These are phyloP conservation scores for Coleophora flavipennella DNA, from an alignment of 2,888 invertebrate species.

Conservation along the genomic window DNA sequence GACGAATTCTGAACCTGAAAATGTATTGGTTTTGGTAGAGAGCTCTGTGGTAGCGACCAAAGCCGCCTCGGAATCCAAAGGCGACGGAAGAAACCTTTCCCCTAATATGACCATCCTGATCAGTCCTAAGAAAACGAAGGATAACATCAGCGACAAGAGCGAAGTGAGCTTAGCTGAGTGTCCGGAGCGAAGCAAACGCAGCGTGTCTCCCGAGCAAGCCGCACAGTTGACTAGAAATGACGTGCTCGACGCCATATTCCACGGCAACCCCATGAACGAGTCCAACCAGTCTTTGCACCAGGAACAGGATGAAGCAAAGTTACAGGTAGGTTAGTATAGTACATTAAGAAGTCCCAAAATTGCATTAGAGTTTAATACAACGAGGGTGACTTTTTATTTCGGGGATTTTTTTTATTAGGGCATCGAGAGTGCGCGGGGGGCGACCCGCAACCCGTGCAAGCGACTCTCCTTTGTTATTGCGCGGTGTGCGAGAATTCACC, in stretches of 20 bases:
- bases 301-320: slow-evolving; percentile 23
- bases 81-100: slow-evolving; percentile 14
- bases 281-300: slow-evolving; percentile 25
- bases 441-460: too few species aligned
- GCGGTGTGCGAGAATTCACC: too few species aligned
- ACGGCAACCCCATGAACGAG: slow-evolving; percentile 22
- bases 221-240: slow-evolving; percentile 28
- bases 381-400: too few species aligned
- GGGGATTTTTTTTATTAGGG: too few species aligned
- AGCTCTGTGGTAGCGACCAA: slow-evolving; percentile 21
- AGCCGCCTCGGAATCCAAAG: slow-evolving; percentile 10
- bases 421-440: too few species aligned
- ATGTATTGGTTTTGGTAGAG: slow-evolving; percentile 33
- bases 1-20: slow-evolving; percentile 20
- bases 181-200: slow-evolving; percentile 4
- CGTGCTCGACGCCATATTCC: slow-evolving; percentile 33
- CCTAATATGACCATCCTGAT: slow-evolving; percentile 38
- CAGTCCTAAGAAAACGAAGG: slow-evolving; percentile 28
- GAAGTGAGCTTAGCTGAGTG: not conserved
- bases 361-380: too few species aligned
- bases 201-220: slow-evolving; percentile 21
- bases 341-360: too few species aligned
- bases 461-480: too few species aligned
- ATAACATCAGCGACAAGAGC: not conserved
- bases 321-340: slow-evolving; percentile 42